Evolutionary conservation across 2,113 vertebrate genomes (phyloP).

Genomic region (Caloenas nicobarica): DNA sequence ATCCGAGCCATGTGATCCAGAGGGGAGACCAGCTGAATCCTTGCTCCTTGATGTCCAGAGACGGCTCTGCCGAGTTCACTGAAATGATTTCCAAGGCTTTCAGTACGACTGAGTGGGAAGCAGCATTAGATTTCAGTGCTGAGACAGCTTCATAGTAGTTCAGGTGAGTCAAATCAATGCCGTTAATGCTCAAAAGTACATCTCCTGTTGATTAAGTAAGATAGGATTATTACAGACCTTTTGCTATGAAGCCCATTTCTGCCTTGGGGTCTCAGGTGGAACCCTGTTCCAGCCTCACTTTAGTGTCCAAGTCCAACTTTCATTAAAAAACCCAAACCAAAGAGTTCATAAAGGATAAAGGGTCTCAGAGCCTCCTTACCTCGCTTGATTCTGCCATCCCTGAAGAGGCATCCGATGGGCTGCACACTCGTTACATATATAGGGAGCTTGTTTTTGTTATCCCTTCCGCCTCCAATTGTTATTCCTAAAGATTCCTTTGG

Average conservation of each 20-base stretch:
- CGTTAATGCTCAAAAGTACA: slow-evolving; percentile 88
- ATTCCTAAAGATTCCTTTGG: slow-evolving; percentile 89
- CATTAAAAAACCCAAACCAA: not conserved
- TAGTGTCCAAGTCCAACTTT: not conserved
- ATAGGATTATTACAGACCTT: not conserved
- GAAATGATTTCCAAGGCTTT: slow-evolving; percentile 82
- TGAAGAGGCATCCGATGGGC: slow-evolving; percentile 88
- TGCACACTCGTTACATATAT: slow-evolving; percentile 92
- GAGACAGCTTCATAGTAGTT: slow-evolving; percentile 88
- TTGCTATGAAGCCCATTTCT: not conserved
- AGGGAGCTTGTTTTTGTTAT: slow-evolving; percentile 86
- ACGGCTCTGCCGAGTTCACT: slow-evolving; percentile 69
- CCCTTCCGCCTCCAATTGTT: slow-evolving; percentile 90
- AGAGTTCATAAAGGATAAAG: not conserved
- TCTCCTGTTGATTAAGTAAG: slow-evolving; percentile 76
- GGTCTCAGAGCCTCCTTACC: slow-evolving; percentile 68
- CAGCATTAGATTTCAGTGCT: slow-evolving; percentile 86
- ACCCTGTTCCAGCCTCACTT: not conserved
- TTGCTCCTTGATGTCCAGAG: slow-evolving; percentile 78
- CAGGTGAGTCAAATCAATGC: slow-evolving; percentile 86
- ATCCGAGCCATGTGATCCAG: slow-evolving; percentile 88
- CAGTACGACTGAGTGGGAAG: slow-evolving; percentile 81
- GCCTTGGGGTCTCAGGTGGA: not conserved
- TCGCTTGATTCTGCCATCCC: slow-evolving; percentile 88
- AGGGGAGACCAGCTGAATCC: slow-evolving; percentile 84